A percentile compares a stretch with the other conserved stretches of the same genome.
phyloP scores from a whole-genome alignment of 2,113 vertebrate genomes.

The Eulacestoma nigropectus region DNA sequence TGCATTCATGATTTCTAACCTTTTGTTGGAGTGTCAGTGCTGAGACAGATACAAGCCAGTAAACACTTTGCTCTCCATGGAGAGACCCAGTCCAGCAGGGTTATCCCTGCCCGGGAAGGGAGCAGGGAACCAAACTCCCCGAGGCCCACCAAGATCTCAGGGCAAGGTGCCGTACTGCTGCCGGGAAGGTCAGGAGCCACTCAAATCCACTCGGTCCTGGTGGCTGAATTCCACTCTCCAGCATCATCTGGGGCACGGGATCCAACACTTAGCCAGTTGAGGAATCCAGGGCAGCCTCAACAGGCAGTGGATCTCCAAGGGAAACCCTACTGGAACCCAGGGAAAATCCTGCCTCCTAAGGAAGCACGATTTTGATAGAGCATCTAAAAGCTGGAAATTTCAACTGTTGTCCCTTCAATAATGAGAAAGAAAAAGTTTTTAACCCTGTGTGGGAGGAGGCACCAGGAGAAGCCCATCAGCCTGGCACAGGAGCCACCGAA shows the following conservation, averaged over 20 bases:
- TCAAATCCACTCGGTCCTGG: fast-evolving
- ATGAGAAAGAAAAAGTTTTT: background rate
- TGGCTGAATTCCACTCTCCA: background rate
- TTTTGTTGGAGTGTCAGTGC: slow-evolving; percentile 62
- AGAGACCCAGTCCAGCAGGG: background rate
- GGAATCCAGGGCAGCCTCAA: background rate
- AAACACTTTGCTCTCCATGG: slow-evolving; percentile 61
- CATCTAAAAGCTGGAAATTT: background rate
- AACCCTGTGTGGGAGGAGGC: background rate
- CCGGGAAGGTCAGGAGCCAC: background rate
- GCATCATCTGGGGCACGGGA: background rate
- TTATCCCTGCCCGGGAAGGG: slow-evolving; percentile 6
- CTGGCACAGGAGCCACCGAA: background rate
- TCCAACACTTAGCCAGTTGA: background rate
- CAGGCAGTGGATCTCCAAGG: background rate
- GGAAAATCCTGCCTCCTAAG: background rate
- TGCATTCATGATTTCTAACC: slow-evolving; percentile 71
- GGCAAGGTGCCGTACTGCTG: background rate
- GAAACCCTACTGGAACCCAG: background rate
- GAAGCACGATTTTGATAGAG: background rate
- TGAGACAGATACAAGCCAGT: slow-evolving; percentile 58
- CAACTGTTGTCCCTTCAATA: background rate
- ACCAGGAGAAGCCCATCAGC: background rate
- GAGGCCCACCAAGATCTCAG: background rate
- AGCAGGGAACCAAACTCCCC: background rate